These are phyloP conservation scores for Drosophila paulistorum DNA, from an alignment of 1,140 invertebrate species.

Conservation along the genomic window DNA sequence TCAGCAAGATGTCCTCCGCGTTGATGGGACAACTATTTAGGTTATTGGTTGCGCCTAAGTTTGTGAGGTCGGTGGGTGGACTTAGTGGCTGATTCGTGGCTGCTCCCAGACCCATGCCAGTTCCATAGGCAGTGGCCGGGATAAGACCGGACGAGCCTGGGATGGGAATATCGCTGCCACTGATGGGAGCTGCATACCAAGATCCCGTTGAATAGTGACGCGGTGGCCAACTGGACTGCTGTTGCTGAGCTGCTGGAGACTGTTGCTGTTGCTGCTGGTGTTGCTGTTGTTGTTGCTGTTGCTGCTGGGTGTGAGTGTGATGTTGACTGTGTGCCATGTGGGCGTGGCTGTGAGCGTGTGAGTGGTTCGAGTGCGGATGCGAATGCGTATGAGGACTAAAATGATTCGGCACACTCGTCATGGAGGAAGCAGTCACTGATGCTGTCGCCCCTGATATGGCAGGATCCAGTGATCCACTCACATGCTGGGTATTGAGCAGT, in stretches of 20 bases:
- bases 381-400: conserved; percentile 40
- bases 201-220: conserved; percentile 66
- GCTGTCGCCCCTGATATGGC: not conserved
- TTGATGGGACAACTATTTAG: conserved; percentile 42
- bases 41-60: conserved; percentile 29
- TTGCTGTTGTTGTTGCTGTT: conserved; percentile 10
- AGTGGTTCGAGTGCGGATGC: conserved; percentile 21
- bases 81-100: conserved; percentile 53
- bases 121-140: conserved; percentile 24
- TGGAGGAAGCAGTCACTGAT: conserved; percentile 28
- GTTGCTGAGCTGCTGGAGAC: conserved; percentile 31
- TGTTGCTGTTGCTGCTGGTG: conserved; percentile 25
- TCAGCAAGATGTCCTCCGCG: conserved; percentile 63
- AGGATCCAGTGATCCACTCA: conserved; percentile 30
- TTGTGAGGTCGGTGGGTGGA: conserved; percentile 46
- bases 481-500: conserved; percentile 90
- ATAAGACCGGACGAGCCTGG: conserved; percentile 25
- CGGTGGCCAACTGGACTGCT: conserved; percentile 55
- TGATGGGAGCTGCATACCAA: conserved; percentile 72
- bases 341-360: conserved; percentile 33
- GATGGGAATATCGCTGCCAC: conserved; percentile 37
- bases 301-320: conserved; percentile 24
- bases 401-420: conserved; percentile 43
- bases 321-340: conserved; percentile 37
- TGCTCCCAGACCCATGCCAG: conserved; percentile 23